Evolutionary conservation across 2,113 vertebrate species (phyloP).

Genomic region (Natator depressus): DNA sequence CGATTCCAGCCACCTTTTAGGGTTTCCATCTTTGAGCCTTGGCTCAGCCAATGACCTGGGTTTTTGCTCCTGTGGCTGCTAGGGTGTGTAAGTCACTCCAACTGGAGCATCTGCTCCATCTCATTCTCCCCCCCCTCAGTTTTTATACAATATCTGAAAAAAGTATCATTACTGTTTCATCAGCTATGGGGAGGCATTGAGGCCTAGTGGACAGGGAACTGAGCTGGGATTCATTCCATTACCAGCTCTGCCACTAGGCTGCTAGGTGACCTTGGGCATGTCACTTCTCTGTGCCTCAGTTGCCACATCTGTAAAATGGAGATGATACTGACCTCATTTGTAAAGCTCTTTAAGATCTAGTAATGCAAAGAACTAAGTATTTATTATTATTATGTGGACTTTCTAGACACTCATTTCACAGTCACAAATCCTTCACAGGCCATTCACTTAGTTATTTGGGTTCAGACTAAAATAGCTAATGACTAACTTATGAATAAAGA

Average conservation of each 20-base stretch:
- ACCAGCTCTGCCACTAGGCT: not conserved
- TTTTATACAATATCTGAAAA: not conserved
- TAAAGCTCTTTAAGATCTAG: not conserved
- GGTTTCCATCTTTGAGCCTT: not conserved
- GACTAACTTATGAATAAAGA: conserved; percentile 75
- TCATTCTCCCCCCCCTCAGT: not conserved
- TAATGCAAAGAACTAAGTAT: not conserved
- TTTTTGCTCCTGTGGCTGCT: not conserved
- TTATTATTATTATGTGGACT: not conserved
- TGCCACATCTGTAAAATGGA: not conserved
- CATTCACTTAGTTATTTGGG: conserved; percentile 63
- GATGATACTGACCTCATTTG: not conserved
- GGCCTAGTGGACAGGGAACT: not conserved
- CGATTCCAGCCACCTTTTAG: not conserved
- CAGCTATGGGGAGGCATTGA: not conserved
- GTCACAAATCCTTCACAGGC: conserved; percentile 61
- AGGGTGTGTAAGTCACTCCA: not conserved
- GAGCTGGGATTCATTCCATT: not conserved
- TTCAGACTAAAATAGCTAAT: conserved; percentile 55
- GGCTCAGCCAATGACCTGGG: not conserved
- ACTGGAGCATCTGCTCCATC: not conserved
- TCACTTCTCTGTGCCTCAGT: not conserved
- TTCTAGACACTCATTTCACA: conserved; percentile 6
- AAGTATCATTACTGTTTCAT: not conserved
- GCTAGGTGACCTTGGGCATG: not conserved